A percentile compares a stretch with the other conserved stretches of the same genome.
Evolutionary conservation across 2,113 vertebrate species (phyloP).

Genomic region (Nasalis larvatus): DNA sequence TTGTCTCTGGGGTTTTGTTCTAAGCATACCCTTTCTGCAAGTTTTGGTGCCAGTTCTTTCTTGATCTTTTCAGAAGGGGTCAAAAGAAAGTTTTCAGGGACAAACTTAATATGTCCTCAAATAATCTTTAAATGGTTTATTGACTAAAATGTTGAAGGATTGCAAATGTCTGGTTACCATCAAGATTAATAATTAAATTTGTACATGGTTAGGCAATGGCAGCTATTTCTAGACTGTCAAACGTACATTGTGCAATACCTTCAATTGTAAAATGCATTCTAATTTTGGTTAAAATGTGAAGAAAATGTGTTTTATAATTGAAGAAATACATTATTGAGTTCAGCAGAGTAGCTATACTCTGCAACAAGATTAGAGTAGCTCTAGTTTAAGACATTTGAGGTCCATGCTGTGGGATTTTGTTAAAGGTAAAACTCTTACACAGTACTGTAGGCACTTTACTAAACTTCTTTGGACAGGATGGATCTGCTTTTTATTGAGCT

Average conservation of each 20-base stretch:
- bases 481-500: background rate
- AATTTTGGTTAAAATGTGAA: background rate
- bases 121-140: background rate
- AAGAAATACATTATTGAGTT: background rate
- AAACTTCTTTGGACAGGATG: background rate
- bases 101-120: background rate
- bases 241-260: background rate
- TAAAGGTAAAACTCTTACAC: background rate
- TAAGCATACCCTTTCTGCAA: background rate
- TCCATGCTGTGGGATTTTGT: background rate
- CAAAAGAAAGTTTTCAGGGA: background rate
- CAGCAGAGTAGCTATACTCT: background rate
- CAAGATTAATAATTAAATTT: background rate
- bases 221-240: background rate
- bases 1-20: background rate
- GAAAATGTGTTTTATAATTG: background rate
- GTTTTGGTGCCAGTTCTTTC: background rate
- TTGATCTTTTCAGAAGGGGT: background rate
- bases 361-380: background rate
- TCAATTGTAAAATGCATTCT: background rate
- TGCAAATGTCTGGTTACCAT: background rate
- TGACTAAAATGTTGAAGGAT: background rate
- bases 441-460: background rate
- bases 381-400: background rate
- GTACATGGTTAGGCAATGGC: background rate